Evolutionary conservation across 2,888 invertebrate species (phyloP).

Genomic region (Tenodera sinensis): DNA sequence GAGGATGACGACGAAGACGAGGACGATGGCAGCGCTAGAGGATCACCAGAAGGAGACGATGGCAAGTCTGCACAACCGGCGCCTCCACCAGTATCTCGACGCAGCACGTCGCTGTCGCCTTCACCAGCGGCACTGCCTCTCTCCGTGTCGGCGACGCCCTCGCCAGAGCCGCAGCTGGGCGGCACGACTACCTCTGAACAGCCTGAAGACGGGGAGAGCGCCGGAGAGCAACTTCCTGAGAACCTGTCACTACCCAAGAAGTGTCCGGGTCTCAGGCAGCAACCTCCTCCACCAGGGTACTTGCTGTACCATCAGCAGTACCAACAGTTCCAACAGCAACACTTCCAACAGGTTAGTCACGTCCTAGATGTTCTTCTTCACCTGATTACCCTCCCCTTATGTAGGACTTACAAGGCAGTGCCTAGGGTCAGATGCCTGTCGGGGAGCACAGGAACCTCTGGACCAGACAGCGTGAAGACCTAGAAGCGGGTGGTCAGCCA

Average conservation of each 20-base stretch:
- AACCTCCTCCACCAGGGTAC: conserved; percentile 34
- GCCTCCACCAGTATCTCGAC: not conserved
- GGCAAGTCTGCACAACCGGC: not conserved
- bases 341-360: conserved; percentile 36
- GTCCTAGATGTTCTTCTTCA: conserved; percentile 39
- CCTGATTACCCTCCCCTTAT: too few species aligned
- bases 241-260: conserved; percentile 74
- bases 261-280: conserved; percentile 16
- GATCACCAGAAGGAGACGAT: not conserved
- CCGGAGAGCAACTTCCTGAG: conserved; percentile 56
- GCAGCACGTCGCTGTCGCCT: conserved; percentile 39
- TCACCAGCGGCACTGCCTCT: conserved; percentile 27
- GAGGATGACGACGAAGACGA: conserved; percentile 43
- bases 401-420: too few species aligned
- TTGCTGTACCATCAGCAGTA: conserved; percentile 32
- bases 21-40: not conserved
- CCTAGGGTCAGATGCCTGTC: too few species aligned
- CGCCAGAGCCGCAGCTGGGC: conserved; percentile 21
- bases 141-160: conserved; percentile 27
- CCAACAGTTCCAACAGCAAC: conserved; percentile 39
- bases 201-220: conserved; percentile 1
- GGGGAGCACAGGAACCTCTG: too few species aligned
- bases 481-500: too few species aligned
- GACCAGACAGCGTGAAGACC: too few species aligned
- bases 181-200: conserved; percentile 2